These are phyloP conservation scores for Eulithis testata DNA, from an alignment of 2,888 invertebrate genomes.

Conservation along the genomic window DNA sequence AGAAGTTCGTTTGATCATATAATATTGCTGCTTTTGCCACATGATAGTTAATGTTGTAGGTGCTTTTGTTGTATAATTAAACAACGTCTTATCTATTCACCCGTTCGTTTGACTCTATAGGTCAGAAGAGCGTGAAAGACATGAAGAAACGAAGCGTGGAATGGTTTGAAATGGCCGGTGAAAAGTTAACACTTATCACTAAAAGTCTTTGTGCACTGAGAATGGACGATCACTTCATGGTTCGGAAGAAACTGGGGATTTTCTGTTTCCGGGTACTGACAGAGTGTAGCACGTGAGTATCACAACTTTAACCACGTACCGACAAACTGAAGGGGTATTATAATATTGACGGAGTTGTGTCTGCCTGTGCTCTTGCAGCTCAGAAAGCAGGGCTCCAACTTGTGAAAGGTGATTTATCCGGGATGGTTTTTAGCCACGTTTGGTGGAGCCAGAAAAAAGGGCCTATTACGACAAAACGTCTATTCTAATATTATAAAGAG, in stretches of 20 bases:
- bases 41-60: too few relatives aligned
- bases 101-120: conserved; percentile 38
- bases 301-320: background rate
- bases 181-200: conserved; percentile 81
- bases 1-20: too few relatives aligned
- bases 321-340: too few relatives aligned
- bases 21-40: too few relatives aligned
- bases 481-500: too few relatives aligned
- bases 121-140: conserved; percentile 48
- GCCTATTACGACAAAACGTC: too few relatives aligned
- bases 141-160: conserved; percentile 70
- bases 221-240: conserved; percentile 85
- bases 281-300: conserved; percentile 84
- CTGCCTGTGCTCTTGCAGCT: too few relatives aligned
- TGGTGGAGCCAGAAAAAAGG: too few relatives aligned
- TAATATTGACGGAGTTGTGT: too few relatives aligned
- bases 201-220: conserved; percentile 80
- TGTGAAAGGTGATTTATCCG: too few relatives aligned
- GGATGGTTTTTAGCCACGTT: too few relatives aligned
- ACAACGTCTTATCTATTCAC: background rate
- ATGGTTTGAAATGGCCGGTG: conserved; percentile 85
- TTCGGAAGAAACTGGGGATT: conserved; percentile 86
- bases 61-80: background rate
- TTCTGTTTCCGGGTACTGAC: conserved; percentile 83
- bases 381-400: too few relatives aligned